These are phyloP conservation scores for Takifugu flavidus DNA, from an alignment of 2,113 vertebrate species.

Conservation along the genomic window DNA sequence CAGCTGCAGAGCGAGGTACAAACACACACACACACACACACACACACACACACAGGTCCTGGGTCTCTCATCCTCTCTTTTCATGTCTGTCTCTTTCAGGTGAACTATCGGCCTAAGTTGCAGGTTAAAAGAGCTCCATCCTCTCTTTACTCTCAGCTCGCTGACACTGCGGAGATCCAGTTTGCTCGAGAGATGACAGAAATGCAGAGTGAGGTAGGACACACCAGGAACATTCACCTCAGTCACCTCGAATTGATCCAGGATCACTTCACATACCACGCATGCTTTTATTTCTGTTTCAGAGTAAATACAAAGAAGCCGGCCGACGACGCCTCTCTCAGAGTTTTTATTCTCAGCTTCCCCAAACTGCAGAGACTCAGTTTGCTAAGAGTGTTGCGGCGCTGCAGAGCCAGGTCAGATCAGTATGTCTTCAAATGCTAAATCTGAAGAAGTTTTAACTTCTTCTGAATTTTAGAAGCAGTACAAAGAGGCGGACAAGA, in stretches of 20 bases:
- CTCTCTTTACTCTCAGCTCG: conserved; percentile 62
- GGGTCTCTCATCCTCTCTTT: not conserved
- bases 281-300: not conserved
- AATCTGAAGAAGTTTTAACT: rapidly evolving
- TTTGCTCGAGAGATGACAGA: conserved; percentile 64
- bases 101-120: conserved; percentile 51
- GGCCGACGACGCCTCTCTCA: conserved; percentile 78
- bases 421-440: not conserved
- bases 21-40: not conserved
- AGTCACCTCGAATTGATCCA: too few relatives aligned
- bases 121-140: conserved; percentile 43
- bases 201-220: conserved; percentile 62
- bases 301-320: conserved; percentile 87
- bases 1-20: conserved; percentile 87
- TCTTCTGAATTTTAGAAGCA: conserved; percentile 38
- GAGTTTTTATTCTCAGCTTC: conserved; percentile 86
- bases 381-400: conserved; percentile 81
- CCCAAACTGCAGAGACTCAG: conserved; percentile 84
- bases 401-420: conserved; percentile 86
- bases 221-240: not conserved
- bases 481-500: conserved; percentile 81
- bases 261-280: too few relatives aligned
- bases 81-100: conserved; percentile 27
- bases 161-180: conserved; percentile 61
- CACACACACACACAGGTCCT: not conserved